Evolutionary conservation across 2,888 invertebrate species (phyloP), one percentile per base, ranked within the genome.

Genomic region (Fragum sueziense): DNA sequence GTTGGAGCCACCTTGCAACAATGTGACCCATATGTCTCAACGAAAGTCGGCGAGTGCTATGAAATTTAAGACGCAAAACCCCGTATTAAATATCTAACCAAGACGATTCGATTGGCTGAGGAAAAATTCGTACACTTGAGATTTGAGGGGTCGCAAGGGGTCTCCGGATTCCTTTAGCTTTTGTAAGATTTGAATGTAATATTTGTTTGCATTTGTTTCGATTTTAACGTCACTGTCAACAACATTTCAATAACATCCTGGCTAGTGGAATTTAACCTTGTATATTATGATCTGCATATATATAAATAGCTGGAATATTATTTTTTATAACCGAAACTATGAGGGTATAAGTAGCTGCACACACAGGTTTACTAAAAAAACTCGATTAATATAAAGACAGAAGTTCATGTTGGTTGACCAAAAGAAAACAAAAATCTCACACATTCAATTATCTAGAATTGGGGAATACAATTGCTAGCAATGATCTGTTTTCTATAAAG

Each of bases 61-160:
- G 79, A 79, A 79, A 79, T 72, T 52, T 70, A 76, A 79, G 75
- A 79, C 69, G 70, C 34, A 59, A 54, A 69, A 72, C 62, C 29
- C 67, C 69, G 57, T 54, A 67, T 79, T 79, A 76, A 79, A 79
- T 79, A 79, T 54, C 54, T 69, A 34, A 41, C 22, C 41, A 34
- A 1, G 9, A 37, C 17, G 47, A n/a, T 59, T 54, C 57, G 72
- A 75, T 75, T 79, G 75, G 79, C 71, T 75, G 41, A 37, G 9
- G 70, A 29, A 7, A 70, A 22, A 1, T 54, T 70, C 70, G 34
- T 57, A 70, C 70, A 70, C 70, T 70, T 70, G 54, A 54, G 57
- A 70, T 22, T n/a, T 34, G 70, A 70, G 54, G 70, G 34, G 22
- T 33, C 22, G 54, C 14, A 33, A 27, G 25, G 65, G 65, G 6